Conservation (phyloP, 2,797 vertebrate species). For the Prunella strophiata region DNA sequence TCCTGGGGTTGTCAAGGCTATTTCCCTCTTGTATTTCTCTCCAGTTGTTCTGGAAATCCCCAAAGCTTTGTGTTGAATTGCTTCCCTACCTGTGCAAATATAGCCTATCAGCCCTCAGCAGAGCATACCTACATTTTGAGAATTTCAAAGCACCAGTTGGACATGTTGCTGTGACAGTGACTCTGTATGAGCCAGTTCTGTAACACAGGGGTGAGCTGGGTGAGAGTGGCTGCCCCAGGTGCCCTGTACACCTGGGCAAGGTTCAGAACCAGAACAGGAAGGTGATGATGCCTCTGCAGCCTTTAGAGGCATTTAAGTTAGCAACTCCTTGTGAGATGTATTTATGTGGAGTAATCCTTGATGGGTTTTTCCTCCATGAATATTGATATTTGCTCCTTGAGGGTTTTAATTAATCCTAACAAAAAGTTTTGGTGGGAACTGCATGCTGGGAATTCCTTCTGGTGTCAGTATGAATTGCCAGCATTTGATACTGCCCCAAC, state of each 20-base stretch:
- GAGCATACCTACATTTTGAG: background rate
- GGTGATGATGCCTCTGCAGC: background rate
- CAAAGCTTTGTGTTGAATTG: background rate
- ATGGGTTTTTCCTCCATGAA: background rate
- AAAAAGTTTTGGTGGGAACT: background rate
- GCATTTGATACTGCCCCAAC: background rate
- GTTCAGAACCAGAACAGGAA: background rate
- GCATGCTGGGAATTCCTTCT: background rate
- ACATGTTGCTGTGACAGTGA: background rate
- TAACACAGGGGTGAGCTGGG: background rate
- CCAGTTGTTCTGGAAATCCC: background rate
- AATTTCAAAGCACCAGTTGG: background rate
- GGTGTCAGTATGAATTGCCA: background rate
- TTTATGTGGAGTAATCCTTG: background rate
- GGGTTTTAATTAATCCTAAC: background rate
- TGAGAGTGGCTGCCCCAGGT: background rate
- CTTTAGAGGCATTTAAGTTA: background rate
- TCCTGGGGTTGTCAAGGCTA: background rate
- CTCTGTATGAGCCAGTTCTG: background rate
- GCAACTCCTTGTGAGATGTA: background rate
- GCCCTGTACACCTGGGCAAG: background rate
- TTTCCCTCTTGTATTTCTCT: background rate
- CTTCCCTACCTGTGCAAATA: background rate
- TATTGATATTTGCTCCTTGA: background rate
- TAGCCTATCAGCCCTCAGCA: background rate